Evolutionary conservation across 1,140 invertebrate genomes (phyloP), one percentile per base, ranked within the genome.

Genomic region (Platorchestia sp.): DNA sequence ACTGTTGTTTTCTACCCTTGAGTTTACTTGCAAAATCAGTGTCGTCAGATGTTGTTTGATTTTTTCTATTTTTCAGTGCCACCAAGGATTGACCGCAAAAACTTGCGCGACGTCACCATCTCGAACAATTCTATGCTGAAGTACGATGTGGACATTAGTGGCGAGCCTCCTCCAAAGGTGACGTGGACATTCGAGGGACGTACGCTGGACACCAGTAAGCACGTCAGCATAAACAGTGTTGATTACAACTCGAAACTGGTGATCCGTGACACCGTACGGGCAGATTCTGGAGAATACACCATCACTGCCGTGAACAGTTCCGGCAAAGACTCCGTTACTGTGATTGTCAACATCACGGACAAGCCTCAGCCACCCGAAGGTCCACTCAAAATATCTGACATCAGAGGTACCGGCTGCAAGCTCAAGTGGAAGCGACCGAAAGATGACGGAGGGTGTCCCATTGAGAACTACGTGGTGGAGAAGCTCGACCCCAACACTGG

Each of bases 1-100:
- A 27, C 1, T 95, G 87, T 27, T 27, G n/a, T 89, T 44, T 86
- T 16, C 42, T 89, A 42, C 5, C 87, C 87, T 36, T 42, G 45
- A 42, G 43, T 53, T 95, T 47, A 93, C 14, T 75, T 75, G 1
- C 45, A n/a, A 0, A 10, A 5, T 10, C 10, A 43, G 45, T 43
- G 19, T 93, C 14, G n/a, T 93, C 0, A 47, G 40, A 93, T 44
- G 43, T 43, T 51, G 95, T 86, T 27, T 27, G 42, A 93, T 93
- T 36, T 86, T 51, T 96, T 93, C 41, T 87, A 41, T 47, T 96
- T 97, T 97, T 96, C 97, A 98, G 98, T 99, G 97, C 98, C 99
- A 95, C 99, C 99, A 51, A 99, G 99, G 97, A 99, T 99, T 97
- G 99, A 99, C 97, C 98, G 99, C 93, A 98, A 98, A 95, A 99